Conservation (phyloP, 2,888 invertebrate species). For the Ophion ventricosus region DNA sequence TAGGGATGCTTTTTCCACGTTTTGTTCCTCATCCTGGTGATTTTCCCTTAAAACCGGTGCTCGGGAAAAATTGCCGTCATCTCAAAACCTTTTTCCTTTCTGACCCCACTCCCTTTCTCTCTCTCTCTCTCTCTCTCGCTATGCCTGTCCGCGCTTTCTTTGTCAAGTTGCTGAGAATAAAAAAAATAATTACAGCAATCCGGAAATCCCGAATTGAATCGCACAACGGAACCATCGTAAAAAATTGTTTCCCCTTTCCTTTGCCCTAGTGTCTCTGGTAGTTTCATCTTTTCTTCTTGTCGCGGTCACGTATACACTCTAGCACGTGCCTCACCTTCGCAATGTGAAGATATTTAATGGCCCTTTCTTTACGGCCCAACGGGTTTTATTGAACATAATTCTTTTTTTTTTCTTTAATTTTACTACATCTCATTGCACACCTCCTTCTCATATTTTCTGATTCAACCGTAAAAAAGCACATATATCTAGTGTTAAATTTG, state of each 20-base stretch:
- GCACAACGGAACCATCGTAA: constrained; percentile 26
- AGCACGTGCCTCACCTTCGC: constrained; percentile 30
- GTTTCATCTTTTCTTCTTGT: constrained; percentile 12
- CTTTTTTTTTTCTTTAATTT: constrained; percentile 32
- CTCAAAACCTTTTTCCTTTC: constrained; percentile 2
- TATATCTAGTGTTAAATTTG: constrained; percentile 36
- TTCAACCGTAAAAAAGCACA: constrained; percentile 24
- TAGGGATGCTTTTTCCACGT: constrained; percentile 32
- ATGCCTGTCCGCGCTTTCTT: background rate
- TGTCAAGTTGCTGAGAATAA: constrained; percentile 22
- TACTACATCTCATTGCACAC: constrained; percentile 11
- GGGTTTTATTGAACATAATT: constrained; percentile 48
- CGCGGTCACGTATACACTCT: constrained; percentile 33
- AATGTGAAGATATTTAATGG: constrained; percentile 45
- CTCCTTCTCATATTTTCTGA: background rate
- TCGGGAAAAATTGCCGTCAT: constrained; percentile 33
- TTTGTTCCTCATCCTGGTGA: constrained; percentile 2
- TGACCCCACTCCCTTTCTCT: constrained; percentile 7
- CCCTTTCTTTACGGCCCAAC: constrained; percentile 9
- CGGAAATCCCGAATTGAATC: constrained; percentile 31
- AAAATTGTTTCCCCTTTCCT: constrained; percentile 8
- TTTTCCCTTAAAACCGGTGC: constrained; percentile 43
- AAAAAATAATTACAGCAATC: constrained; percentile 52
- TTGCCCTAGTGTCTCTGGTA: background rate
- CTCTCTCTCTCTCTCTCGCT: background rate